Evolutionary conservation across 2,888 invertebrate genomes (phyloP).

Genomic region (Nineta flava): DNA sequence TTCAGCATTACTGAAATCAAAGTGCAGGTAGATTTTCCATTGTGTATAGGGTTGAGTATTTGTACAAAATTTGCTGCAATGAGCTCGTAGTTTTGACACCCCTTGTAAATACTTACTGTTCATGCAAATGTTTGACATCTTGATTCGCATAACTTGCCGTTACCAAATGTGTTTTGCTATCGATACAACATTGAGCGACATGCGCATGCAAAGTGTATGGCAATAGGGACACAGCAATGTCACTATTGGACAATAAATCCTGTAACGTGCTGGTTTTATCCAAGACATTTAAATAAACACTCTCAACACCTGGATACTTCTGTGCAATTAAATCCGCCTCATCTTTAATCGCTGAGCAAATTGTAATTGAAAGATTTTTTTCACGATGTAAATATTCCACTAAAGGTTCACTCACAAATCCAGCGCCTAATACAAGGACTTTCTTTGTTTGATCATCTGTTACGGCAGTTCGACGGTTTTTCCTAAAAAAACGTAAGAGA

Average conservation of each 20-base stretch:
- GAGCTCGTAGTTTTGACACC: too few relatives aligned
- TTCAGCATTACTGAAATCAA: too few relatives aligned
- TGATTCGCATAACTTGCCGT: slow-evolving; percentile 91
- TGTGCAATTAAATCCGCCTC: slow-evolving; percentile 74
- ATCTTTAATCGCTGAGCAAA: slow-evolving; percentile 71
- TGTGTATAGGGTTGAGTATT: too few relatives aligned
- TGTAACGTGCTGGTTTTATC: slow-evolving; percentile 54
- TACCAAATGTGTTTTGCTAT: slow-evolving; percentile 78
- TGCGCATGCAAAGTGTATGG: slow-evolving; percentile 82
- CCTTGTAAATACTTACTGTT: slow-evolving; percentile 44
- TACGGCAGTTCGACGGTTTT: slow-evolving; percentile 15
- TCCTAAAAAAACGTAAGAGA: neutral
- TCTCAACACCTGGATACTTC: slow-evolving; percentile 59
- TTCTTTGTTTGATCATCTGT: slow-evolving; percentile 41
- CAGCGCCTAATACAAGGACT: slow-evolving; percentile 87
- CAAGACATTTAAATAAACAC: slow-evolving; percentile 68
- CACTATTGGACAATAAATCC: slow-evolving; percentile 53
- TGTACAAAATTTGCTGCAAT: too few relatives aligned
- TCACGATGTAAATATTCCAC: slow-evolving; percentile 87
- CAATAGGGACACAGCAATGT: slow-evolving; percentile 73
- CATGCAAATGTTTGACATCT: slow-evolving; percentile 62
- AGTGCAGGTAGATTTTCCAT: too few relatives aligned
- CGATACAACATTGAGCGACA: slow-evolving; percentile 75
- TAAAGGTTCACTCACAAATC: slow-evolving; percentile 84
- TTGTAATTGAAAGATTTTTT: slow-evolving; percentile 61